These are phyloP conservation scores for Manduca sexta DNA, from an alignment of 1,140 invertebrate species.

Conservation along the genomic window DNA sequence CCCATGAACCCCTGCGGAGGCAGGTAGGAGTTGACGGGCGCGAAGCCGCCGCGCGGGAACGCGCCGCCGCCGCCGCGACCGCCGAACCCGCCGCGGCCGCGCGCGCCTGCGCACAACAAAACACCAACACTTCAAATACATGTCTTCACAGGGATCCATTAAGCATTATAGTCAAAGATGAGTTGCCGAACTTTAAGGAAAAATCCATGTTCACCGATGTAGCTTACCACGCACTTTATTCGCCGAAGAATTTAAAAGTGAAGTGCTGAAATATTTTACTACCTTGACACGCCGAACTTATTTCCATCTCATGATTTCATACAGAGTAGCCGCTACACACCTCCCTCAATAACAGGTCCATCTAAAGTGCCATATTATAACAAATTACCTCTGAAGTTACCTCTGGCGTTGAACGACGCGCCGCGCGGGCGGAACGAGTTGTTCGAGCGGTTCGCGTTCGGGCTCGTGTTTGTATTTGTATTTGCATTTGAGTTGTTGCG, in stretches of 20 bases:
- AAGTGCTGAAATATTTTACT: too few species aligned
- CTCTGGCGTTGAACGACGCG: constrained; percentile 41
- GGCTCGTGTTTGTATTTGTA: constrained; percentile 21
- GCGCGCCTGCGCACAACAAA: constrained; percentile 28
- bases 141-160: neutral
- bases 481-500: constrained; percentile 28
- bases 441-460: constrained; percentile 34
- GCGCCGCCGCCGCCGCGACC: constrained; percentile 38
- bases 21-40: constrained; percentile 53
- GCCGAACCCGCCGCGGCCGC: constrained; percentile 48
- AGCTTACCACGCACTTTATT: too few species aligned
- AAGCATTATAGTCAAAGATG: too few species aligned
- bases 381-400: constrained; percentile 49
- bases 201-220: too few species aligned
- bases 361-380: neutral
- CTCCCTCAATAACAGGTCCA: too few species aligned
- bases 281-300: too few species aligned
- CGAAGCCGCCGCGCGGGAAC: constrained; percentile 59
- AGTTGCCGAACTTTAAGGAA: too few species aligned
- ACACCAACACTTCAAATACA: neutral
- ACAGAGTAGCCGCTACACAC: too few species aligned
- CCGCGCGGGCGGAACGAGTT: constrained; percentile 43
- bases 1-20: constrained; percentile 59
- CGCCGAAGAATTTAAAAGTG: too few species aligned
- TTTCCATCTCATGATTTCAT: too few species aligned